phyloP scores from a whole-genome alignment of 2,113 vertebrate genomes.

The Pygoscelis adeliae region DNA sequence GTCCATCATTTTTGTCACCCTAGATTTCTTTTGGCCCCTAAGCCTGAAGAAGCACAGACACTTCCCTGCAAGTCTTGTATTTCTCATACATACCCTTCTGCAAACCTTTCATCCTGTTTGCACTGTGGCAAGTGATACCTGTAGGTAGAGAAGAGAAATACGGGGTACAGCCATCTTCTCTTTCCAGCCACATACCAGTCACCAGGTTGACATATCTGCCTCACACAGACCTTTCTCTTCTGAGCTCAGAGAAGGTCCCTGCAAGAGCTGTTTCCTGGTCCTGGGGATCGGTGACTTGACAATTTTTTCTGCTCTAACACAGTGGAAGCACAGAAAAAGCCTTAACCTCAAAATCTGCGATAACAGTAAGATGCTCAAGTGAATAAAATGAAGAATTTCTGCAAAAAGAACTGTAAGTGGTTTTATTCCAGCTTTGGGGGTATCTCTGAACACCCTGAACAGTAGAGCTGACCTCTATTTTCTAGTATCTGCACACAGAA shows the following conservation, averaged over 20 bases:
- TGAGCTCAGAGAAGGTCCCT: background rate
- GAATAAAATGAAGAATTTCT: slow-evolving; percentile 21
- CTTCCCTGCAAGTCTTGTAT: background rate
- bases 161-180: background rate
- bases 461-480: background rate
- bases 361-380: background rate
- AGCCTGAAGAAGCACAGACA: background rate
- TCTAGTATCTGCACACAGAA: background rate
- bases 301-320: background rate
- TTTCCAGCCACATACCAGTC: background rate
- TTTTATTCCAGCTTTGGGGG: slow-evolving; percentile 31
- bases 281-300: background rate
- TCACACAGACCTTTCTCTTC: background rate
- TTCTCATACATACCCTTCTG: background rate
- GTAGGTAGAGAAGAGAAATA: background rate
- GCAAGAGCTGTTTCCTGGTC: background rate
- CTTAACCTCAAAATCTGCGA: background rate
- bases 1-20: background rate
- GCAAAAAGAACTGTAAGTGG: background rate
- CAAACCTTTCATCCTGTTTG: background rate
- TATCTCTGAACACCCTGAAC: background rate
- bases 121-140: background rate
- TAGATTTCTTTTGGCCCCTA: background rate
- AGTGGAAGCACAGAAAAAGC: background rate
- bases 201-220: background rate